Evolutionary conservation across 1,140 invertebrate species (phyloP).

Genomic region (Dufourea novaeangliae): DNA sequence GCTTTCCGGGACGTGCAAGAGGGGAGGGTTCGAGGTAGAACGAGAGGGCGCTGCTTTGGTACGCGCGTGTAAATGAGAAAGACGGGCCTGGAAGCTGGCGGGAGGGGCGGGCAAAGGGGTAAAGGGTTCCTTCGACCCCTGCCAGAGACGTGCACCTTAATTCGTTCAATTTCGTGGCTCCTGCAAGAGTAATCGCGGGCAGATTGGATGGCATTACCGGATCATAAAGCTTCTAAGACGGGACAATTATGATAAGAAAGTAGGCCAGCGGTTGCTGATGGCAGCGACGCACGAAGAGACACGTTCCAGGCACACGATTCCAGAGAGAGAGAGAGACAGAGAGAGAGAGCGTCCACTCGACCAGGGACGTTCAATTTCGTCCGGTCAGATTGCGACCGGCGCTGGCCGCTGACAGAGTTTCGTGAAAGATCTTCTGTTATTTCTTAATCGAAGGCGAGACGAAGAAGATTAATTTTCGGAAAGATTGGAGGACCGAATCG

Average conservation of each 20-base stretch:
- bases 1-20: slow-evolving; percentile 11
- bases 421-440: too few species aligned
- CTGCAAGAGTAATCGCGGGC: slow-evolving; percentile 59
- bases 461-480: not conserved
- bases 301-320: slow-evolving; percentile 7
- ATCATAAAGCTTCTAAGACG: slow-evolving; percentile 55
- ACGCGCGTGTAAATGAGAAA: slow-evolving; percentile 39
- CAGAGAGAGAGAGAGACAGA: too few species aligned
- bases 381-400: not conserved
- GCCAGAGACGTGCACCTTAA: slow-evolving; percentile 51
- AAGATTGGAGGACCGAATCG: not conserved
- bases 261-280: slow-evolving; percentile 36
- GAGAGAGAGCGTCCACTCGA: slow-evolving; percentile 17
- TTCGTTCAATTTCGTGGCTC: slow-evolving; percentile 66
- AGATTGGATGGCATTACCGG: slow-evolving; percentile 59
- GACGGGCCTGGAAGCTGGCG: too few species aligned
- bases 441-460: not conserved
- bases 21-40: too few species aligned
- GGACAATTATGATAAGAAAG: slow-evolving; percentile 63
- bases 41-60: not conserved
- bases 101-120: not conserved
- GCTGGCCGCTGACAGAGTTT: not conserved
- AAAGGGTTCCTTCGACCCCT: slow-evolving; percentile 16
- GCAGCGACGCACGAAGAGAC: slow-evolving; percentile 39
- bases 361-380: slow-evolving; percentile 2